Evolutionary conservation across 1,140 invertebrate genomes (phyloP), one percentile per base, ranked within the genome.

Genomic region (Pollicipes pollicipes): DNA sequence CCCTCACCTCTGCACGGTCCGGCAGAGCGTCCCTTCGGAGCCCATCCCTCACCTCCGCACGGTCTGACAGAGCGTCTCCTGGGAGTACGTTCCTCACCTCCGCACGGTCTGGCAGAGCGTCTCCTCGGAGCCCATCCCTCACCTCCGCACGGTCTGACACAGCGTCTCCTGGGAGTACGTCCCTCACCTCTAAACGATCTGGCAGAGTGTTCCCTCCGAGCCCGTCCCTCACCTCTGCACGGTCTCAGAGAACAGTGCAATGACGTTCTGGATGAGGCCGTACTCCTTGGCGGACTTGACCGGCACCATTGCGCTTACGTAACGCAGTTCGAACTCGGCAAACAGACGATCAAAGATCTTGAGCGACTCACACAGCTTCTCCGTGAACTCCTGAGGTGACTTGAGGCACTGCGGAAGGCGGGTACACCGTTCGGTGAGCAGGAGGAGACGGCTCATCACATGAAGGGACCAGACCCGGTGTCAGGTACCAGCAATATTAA

Each of bases 281-380:
- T 98, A 97, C 80, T 99, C 97, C 76, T 91, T 88, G 0, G 91
- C 91, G 1, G 91, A 90, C 78, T 99, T 99, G 3, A 99, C 96
- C 68, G 95, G 95, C 31, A 99, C 95, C 97, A 99, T 99, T 0
- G 94, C 95, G 77, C 92, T 96, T 0, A 99, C 97, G 80, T 99
- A 99, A 76, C 92, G 92, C 66, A 98, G 82, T 79, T 99, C 97
- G 82, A 99, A 99, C 78, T 98, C 92, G 6, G 95, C 93, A 82
- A 98, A 98, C 17, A 98, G 80, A 70, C 87, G 86, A 79, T 98
- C 96, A 81, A 98, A 98, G 76, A 95, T 93, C 77, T 91, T 89
- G 45, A 97, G 77, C 69, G 90, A 90, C 77, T 95, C 91, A 72
- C 88, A 85, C 72, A 95, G 83, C 82, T 91, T 88, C 76, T 95